Percentiles rank a stretch among this genome's conserved stretches.
Conservation (phyloP, 2,113 vertebrate species). For the Crotalus viridis region DNA sequence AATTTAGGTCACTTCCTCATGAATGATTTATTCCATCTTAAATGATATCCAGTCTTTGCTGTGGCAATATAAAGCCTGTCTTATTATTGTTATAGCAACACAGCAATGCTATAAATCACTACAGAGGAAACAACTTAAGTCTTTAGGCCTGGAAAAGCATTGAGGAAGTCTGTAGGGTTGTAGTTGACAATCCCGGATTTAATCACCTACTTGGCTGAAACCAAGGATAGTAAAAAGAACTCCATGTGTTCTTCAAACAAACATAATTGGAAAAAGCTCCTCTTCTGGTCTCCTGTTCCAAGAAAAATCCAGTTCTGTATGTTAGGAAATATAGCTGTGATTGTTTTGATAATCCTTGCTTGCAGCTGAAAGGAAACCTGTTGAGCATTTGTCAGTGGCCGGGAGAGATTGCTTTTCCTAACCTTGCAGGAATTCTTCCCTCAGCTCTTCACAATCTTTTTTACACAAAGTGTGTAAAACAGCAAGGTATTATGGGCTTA, state of each 20-base stretch:
- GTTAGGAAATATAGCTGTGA: not conserved
- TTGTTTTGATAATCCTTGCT: rapidly evolving
- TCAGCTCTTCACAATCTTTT: not conserved
- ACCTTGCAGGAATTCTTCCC: not conserved
- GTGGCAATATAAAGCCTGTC: not conserved
- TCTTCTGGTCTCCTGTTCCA: not conserved
- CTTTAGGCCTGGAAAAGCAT: not conserved
- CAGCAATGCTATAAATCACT: not conserved
- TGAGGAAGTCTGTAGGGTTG: not conserved
- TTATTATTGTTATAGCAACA: not conserved
- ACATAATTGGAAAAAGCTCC: not conserved
- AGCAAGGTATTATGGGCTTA: not conserved
- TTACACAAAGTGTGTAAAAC: not conserved
- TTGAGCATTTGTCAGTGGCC: not conserved
- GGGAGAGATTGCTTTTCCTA: too few species aligned
- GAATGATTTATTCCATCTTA: not conserved
- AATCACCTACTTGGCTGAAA: not conserved
- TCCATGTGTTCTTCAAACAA: not conserved
- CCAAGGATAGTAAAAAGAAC: not conserved
- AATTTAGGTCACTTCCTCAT: not conserved
- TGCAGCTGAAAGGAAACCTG: rapidly evolving
- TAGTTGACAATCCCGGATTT: not conserved
- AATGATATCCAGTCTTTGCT: not conserved
- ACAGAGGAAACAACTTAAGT: not conserved
- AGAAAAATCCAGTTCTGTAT: not conserved